Percentiles rank a stretch among this genome's conserved stretches.
Evolutionary conservation across 2,113 vertebrate species (phyloP).

Genomic region (Puma concolor): DNA sequence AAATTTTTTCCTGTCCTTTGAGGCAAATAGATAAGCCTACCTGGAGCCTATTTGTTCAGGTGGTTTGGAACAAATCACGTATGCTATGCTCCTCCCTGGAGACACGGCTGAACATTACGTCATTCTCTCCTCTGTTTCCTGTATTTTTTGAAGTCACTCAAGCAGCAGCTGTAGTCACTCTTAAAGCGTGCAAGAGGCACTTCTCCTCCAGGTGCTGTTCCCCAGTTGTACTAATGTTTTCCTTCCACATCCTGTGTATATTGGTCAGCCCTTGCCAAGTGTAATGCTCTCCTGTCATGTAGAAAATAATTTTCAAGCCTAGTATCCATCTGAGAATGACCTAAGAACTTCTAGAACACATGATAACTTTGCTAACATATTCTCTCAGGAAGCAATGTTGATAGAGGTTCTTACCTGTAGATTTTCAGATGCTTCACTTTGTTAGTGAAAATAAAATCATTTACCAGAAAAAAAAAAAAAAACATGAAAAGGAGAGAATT

Average conservation of each 20-base stretch:
- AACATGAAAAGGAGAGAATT: neutral
- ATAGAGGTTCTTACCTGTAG: neutral
- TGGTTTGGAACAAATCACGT: neutral
- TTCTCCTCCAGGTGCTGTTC: slow-evolving; percentile 76
- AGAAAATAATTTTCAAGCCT: slow-evolving; percentile 68
- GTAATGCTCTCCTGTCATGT: slow-evolving; percentile 13
- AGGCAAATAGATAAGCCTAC: neutral
- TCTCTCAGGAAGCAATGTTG: neutral
- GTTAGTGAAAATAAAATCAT: neutral
- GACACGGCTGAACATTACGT: neutral
- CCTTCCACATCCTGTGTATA: slow-evolving; percentile 74
- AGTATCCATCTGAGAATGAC: slow-evolving; percentile 60
- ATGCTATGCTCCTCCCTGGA: neutral
- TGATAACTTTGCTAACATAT: slow-evolving; percentile 15
- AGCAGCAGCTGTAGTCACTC: slow-evolving; percentile 80
- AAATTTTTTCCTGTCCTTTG: neutral
- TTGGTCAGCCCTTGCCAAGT: slow-evolving; percentile 76
- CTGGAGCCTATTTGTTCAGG: slow-evolving; percentile 34
- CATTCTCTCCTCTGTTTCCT: slow-evolving; percentile 63
- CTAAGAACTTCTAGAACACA: neutral
- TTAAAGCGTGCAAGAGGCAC: slow-evolving; percentile 50
- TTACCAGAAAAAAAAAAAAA: slow-evolving; percentile 11
- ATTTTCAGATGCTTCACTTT: neutral
- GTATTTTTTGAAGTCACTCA: slow-evolving; percentile 66
- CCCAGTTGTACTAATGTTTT: slow-evolving; percentile 75